A percentile compares a stretch with the other conserved stretches of the same genome.
These are phyloP conservation scores for Lepisosteus oculatus DNA, from an alignment of 2,113 vertebrate genomes.

Conservation along the genomic window DNA sequence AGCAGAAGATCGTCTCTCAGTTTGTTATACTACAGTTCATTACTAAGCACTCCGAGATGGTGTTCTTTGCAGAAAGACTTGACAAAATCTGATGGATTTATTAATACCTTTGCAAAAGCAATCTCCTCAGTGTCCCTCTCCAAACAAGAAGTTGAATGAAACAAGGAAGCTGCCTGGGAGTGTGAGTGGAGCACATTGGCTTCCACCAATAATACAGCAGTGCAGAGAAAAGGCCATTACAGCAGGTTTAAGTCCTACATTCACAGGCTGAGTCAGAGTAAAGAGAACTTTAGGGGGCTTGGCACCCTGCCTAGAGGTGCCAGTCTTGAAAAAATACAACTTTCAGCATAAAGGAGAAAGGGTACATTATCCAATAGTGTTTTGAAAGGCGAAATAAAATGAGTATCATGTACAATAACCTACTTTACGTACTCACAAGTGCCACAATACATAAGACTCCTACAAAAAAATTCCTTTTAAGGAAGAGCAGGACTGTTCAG, in stretches of 20 bases:
- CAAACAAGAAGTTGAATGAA: no score
- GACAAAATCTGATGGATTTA: no score
- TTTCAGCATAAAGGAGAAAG: conserved; percentile 23
- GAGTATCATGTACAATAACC: no score
- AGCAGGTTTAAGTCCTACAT: neutral
- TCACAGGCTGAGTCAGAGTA: conserved; percentile 8
- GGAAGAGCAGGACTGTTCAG: neutral
- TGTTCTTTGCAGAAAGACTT: no score
- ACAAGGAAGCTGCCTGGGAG: no score
- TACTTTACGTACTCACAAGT: neutral
- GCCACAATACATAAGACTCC: neutral
- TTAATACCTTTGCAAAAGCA: no score
- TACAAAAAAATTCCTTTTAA: neutral
- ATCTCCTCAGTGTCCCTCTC: no score
- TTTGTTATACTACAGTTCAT: no score
- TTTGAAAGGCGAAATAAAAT: neutral
- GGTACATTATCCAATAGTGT: conserved; percentile 13
- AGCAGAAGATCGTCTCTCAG: no score
- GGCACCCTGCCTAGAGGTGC: neutral
- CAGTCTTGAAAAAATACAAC: conserved; percentile 37
- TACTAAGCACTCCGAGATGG: no score
- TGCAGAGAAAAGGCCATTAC: neutral
- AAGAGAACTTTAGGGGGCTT: neutral
- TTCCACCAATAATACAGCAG: neutral
- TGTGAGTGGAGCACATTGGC: neutral